These are phyloP conservation scores for Choloepus didactylus DNA, from an alignment of 2,797 vertebrate genomes.

Conservation along the genomic window DNA sequence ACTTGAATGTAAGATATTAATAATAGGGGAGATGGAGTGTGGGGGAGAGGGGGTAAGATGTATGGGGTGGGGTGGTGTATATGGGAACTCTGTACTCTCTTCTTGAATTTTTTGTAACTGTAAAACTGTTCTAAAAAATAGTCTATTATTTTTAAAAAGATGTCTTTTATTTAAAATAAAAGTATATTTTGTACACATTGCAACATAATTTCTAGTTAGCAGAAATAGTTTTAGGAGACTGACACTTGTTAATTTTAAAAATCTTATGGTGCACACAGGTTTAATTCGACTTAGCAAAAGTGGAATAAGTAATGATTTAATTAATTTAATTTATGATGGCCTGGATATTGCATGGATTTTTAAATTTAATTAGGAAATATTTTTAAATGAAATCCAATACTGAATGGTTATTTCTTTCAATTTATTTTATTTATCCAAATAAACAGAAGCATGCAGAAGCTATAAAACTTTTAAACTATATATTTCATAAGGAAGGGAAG, in stretches of 20 bases:
- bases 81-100: neutral
- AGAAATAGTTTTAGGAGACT: neutral
- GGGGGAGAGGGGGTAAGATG: no score
- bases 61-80: neutral
- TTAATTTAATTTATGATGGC: slow-evolving; percentile 60
- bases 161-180: slow-evolving; percentile 43
- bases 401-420: slow-evolving; percentile 55
- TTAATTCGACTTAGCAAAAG: slow-evolving; percentile 72
- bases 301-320: slow-evolving; percentile 49
- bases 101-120: slow-evolving; percentile 42
- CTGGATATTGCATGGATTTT: slow-evolving; percentile 59
- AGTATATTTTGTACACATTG: slow-evolving; percentile 19
- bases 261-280: neutral
- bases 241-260: slow-evolving; percentile 16
- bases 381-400: slow-evolving; percentile 54
- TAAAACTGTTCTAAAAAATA: slow-evolving; percentile 31
- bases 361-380: slow-evolving; percentile 54
- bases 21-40: neutral
- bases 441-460: neutral
- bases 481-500: neutral
- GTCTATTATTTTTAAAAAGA: neutral
- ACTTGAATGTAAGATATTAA: neutral
- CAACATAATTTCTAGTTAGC: neutral
- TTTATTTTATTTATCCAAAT: slow-evolving; percentile 61
- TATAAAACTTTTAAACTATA: slow-evolving; percentile 20